These are phyloP conservation scores for Cosmia trapezina DNA, from an alignment of 2,888 invertebrate genomes.

Conservation along the genomic window DNA sequence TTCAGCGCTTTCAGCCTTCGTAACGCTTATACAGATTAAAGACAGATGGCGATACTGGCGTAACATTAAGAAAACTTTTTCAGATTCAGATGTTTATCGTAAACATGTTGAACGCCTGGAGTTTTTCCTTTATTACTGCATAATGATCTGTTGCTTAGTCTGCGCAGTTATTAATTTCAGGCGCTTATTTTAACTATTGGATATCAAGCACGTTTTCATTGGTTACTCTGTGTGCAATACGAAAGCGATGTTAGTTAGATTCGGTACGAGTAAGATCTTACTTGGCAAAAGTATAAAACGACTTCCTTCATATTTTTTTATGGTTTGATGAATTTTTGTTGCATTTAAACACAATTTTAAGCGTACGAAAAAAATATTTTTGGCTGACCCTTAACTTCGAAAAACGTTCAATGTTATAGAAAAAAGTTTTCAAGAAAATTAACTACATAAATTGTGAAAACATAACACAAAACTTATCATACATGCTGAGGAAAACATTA, in stretches of 20 bases:
- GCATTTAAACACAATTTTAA: neutral
- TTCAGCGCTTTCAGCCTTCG: slow-evolving; percentile 36
- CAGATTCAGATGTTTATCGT: too few relatives aligned
- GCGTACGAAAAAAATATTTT: neutral
- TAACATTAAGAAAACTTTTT: slow-evolving; percentile 1
- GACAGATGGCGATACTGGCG: slow-evolving; percentile 72
- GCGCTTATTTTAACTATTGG: slow-evolving; percentile 17
- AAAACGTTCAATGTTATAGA: neutral
- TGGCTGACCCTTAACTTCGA: too few relatives aligned
- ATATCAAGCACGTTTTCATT: neutral
- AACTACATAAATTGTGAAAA: neutral
- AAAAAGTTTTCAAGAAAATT: too few relatives aligned
- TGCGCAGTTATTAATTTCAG: slow-evolving; percentile 40
- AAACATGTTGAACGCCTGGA: slow-evolving; percentile 9
- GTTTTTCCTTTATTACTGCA: neutral
- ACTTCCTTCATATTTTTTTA: neutral
- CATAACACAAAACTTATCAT: neutral
- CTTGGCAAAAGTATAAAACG: neutral
- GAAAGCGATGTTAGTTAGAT: neutral
- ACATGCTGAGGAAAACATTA: neutral
- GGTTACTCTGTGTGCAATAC: neutral
- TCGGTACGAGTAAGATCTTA: neutral
- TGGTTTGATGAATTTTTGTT: neutral
- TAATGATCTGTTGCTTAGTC: neutral
- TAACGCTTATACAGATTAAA: slow-evolving; percentile 17